phyloP scores from a whole-genome alignment of 1,140 invertebrate genomes.

The Euwallacea fornicatus region DNA sequence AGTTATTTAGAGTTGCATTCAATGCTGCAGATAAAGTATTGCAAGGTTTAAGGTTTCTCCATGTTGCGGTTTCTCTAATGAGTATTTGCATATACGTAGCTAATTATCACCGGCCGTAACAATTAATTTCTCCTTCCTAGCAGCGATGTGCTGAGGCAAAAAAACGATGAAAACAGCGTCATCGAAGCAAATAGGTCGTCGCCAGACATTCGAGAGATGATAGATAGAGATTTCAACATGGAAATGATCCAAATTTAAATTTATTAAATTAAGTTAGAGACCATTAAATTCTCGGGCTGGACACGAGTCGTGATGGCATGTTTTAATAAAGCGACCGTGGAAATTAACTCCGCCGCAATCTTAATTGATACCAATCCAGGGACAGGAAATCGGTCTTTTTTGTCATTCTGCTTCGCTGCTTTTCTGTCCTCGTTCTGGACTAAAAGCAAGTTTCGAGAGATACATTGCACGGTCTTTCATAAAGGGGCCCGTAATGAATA shows the following conservation, averaged over 20 bases:
- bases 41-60: neutral
- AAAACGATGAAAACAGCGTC: neutral
- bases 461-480: no score
- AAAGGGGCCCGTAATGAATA: no score
- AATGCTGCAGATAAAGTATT: slow-evolving; percentile 1
- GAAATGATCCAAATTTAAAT: slow-evolving; percentile 35
- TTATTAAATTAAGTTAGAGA: slow-evolving; percentile 31
- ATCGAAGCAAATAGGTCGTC: slow-evolving; percentile 10
- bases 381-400: slow-evolving; percentile 34
- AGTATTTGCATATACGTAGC: no score
- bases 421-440: no score
- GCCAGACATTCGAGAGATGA: slow-evolving; percentile 27
- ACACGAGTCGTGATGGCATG: slow-evolving; percentile 26
- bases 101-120: no score
- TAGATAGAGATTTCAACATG: slow-evolving; percentile 26
- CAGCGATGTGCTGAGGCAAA: no score
- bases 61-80: no score
- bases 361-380: slow-evolving; percentile 31
- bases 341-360: slow-evolving; percentile 33
- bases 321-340: slow-evolving; percentile 32
- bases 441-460: no score
- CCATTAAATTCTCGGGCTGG: slow-evolving; percentile 30
- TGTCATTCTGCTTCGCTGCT: no score
- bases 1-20: neutral
- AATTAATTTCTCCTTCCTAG: no score